phyloP scores from a whole-genome alignment of 2,113 vertebrate genomes.

The Nerophis lumbriciformis region DNA sequence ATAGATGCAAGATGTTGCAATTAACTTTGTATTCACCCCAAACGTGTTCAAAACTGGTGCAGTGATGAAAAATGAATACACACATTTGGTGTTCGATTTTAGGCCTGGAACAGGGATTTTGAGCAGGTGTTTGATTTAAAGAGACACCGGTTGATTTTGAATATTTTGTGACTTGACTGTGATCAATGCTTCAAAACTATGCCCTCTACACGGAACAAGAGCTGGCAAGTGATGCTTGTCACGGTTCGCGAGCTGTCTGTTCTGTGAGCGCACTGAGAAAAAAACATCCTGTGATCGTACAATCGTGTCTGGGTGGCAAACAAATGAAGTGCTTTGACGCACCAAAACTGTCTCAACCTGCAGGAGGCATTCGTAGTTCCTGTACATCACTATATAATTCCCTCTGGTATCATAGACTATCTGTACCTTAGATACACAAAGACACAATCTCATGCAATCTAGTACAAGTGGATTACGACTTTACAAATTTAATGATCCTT shows the following conservation, averaged over 20 bases:
- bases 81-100: background rate
- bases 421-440: background rate
- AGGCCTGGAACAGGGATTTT: background rate
- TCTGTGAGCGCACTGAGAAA: slow-evolving; percentile 1
- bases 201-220: slow-evolving; percentile 14
- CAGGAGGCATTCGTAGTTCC: background rate
- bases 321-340: background rate
- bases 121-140: slow-evolving; percentile 3
- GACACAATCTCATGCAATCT: background rate
- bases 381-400: background rate
- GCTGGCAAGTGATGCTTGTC: slow-evolving; percentile 17
- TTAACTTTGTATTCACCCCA: background rate
- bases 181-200: slow-evolving; percentile 9
- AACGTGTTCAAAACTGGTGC: background rate
- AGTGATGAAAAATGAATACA: background rate
- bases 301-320: slow-evolving; percentile 12
- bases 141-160: slow-evolving; percentile 1
- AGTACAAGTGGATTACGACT: background rate
- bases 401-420: background rate
- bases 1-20: background rate
- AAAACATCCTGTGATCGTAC: slow-evolving; percentile 8
- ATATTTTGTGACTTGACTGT: slow-evolving; percentile 7
- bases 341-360: background rate
- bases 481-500: too few species aligned
- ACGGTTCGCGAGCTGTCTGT: slow-evolving; percentile 1